Base-by-base conservation (phyloP, 2,113 vertebrate genomes). In the Trichomycterus rosablanca region DNA sequence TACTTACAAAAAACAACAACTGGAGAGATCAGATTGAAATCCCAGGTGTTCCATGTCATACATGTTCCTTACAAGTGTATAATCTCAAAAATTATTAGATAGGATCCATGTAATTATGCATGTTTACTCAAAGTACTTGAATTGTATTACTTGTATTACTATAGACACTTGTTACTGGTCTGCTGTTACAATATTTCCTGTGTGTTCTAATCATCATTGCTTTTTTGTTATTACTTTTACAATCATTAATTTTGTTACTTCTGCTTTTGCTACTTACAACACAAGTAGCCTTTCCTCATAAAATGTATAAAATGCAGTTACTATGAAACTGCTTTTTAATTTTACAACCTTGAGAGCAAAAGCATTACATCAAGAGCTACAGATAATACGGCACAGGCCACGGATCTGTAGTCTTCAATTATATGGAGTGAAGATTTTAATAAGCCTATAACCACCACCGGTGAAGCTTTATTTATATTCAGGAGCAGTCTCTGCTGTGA, bases 391-490 rank as follows among this genome's bases (percentile, higher is more conserved):
- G 14, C 45, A 37, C 52, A 55, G 51, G 46, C 22, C 46, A 63
- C 48, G 44, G 39, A 57, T 59, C 67, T 51, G 63, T 68, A 37
- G 37, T 62, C 53, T 40, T 34, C 50, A 76, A 68, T 79, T 76
- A 59, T 60, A 67, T 32, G 61, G 54, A 60, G 62, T 24, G 71
- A 76, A 78, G 68, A 73, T 74, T 68, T 72, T 71, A 79, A 59
- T 64, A 75, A 71, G 68, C 32, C 72, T 62, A 75, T 71, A 74
- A 66, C 48, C 59, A 76, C 64, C 56, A 62, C n/a, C n/a, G 63
- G 39, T 58, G 59, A 72, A 43, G 26, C 18, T 12, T 52, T 44
- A 79, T 85, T 80, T 75, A 74, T 74, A 84, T 84, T 81, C 83
- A 39, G 16, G 67, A 66, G 73, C 10, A 67, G 68, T 74, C 63